A percentile compares a stretch with the other conserved stretches of the same genome.
Evolutionary conservation across 2,113 vertebrate genomes (phyloP).

Genomic region (Microtus oregoni): DNA sequence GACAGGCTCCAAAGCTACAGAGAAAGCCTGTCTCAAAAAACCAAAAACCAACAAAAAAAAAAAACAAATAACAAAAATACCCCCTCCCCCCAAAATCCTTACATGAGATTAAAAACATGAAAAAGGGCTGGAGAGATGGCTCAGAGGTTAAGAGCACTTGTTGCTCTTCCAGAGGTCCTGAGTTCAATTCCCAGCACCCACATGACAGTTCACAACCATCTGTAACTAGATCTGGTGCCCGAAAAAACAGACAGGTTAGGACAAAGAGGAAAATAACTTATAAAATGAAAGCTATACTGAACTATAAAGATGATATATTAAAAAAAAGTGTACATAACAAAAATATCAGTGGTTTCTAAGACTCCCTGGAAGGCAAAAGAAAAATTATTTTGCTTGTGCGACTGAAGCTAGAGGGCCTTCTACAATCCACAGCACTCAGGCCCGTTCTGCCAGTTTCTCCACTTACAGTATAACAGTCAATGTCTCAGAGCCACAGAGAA

Average conservation of each 20-base stretch:
- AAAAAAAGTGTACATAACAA: not conserved
- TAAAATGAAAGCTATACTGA: not conserved
- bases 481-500: not conserved
- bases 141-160: not conserved
- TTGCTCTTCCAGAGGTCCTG: not conserved
- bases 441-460: too few relatives aligned
- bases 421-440: not conserved
- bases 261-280: not conserved
- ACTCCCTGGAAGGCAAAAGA: not conserved
- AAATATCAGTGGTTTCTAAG: not conserved
- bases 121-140: not conserved
- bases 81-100: too few relatives aligned
- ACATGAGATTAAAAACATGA: not conserved
- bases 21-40: too few relatives aligned
- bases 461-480: not conserved
- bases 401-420: not conserved
- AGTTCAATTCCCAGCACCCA: not conserved
- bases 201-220: not conserved
- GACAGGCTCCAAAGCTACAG: too few relatives aligned
- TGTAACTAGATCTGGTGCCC: not conserved
- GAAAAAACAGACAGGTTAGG: not conserved
- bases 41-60: too few relatives aligned
- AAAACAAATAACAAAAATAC: too few relatives aligned
- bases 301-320: not conserved
- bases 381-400: not conserved